A percentile compares a stretch with the other conserved stretches of the same genome.
These are phyloP conservation scores for Anhinga anhinga DNA, from an alignment of 2,113 vertebrate genomes.

Conservation along the genomic window DNA sequence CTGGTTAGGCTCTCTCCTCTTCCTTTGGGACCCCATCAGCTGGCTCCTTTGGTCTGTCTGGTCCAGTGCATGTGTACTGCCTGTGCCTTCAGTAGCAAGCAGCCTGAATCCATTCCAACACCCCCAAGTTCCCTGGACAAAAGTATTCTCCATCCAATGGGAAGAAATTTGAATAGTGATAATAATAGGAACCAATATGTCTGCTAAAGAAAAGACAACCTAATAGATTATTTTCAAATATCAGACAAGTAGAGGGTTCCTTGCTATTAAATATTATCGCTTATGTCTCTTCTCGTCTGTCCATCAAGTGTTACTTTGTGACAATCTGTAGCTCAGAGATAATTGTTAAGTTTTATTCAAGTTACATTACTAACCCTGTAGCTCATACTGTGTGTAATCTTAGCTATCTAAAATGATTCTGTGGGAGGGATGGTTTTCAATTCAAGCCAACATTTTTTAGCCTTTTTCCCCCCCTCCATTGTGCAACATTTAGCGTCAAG, in stretches of 20 bases:
- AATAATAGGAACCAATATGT: not conserved
- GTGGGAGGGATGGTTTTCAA: slow-evolving; percentile 16
- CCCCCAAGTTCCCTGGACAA: not conserved
- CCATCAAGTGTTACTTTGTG: not conserved
- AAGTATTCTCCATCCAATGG: not conserved
- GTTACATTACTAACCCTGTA: not conserved
- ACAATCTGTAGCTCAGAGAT: not conserved
- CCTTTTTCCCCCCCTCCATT: not conserved
- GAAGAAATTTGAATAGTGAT: not conserved
- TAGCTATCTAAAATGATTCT: slow-evolving; percentile 17
- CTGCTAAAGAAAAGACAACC: not conserved
- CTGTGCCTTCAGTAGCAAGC: not conserved
- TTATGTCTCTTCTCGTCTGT: not conserved
- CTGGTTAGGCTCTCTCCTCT: not conserved
- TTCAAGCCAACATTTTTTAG: not conserved
- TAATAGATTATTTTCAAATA: slow-evolving; percentile 50
- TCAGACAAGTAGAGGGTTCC: not conserved
- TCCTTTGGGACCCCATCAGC: not conserved
- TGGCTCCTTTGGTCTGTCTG: not conserved
- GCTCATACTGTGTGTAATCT: not conserved
- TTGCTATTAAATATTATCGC: slow-evolving; percentile 32
- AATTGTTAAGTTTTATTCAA: slow-evolving; percentile 21
- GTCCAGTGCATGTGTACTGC: accelerated
- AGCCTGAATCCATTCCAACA: not conserved
- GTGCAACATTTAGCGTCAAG: not conserved